Percentiles rank a stretch among this genome's conserved stretches.
These are phyloP conservation scores for Volucella bombylans DNA, from an alignment of 2,888 invertebrate genomes.

Conservation along the genomic window DNA sequence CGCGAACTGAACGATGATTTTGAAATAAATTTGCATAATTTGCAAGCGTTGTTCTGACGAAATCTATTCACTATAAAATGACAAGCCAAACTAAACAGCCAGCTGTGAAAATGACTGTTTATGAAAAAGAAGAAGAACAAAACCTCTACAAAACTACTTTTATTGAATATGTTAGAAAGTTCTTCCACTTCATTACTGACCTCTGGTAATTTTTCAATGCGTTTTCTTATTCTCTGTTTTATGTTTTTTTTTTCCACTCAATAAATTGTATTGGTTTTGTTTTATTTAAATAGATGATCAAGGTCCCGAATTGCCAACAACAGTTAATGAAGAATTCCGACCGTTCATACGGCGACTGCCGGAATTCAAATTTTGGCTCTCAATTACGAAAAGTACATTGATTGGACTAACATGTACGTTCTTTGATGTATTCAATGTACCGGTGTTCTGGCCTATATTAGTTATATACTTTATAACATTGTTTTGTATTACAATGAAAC, in stretches of 20 bases:
- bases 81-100: too few species aligned
- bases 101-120: too few species aligned
- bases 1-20: too few species aligned
- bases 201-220: too few species aligned
- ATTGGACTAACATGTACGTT: slow-evolving; percentile 96
- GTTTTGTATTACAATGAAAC: slow-evolving; percentile 99
- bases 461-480: slow-evolving; percentile 99
- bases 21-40: too few species aligned
- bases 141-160: too few species aligned
- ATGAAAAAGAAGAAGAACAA: too few species aligned
- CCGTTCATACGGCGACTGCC: slow-evolving; percentile 98
- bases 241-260: not conserved
- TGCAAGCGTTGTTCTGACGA: too few species aligned
- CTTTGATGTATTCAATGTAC: slow-evolving; percentile 98
- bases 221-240: not conserved
- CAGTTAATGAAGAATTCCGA: slow-evolving; percentile 97
- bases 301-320: slow-evolving; percentile 97
- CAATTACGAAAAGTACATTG: slow-evolving; percentile 95
- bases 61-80: too few species aligned
- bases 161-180: too few species aligned
- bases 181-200: too few species aligned
- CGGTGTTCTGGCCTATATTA: slow-evolving; percentile 99
- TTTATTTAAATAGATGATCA: slow-evolving; percentile 77
- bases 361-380: slow-evolving; percentile 99
- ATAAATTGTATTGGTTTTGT: not conserved